phyloP scores from a whole-genome alignment of 2,797 vertebrate species.

The Anguilla obscura region DNA sequence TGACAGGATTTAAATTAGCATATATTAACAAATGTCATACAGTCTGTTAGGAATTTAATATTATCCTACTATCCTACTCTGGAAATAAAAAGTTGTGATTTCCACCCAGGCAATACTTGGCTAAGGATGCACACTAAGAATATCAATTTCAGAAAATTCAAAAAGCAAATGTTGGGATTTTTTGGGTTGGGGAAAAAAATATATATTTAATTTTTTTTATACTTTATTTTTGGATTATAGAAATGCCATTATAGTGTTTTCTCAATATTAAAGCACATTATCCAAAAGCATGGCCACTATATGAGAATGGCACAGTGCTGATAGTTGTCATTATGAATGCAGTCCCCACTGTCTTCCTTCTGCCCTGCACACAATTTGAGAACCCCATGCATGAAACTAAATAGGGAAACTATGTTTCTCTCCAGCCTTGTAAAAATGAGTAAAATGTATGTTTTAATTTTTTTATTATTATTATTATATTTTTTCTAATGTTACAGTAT shows the following conservation, averaged over 20 bases:
- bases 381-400: background rate
- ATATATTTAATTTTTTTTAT: no score
- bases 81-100: background rate
- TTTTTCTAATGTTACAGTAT: background rate
- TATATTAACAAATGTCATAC: background rate
- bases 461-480: background rate
- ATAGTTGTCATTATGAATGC: background rate
- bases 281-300: background rate
- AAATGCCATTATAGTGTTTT: background rate
- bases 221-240: background rate
- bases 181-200: background rate
- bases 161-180: background rate
- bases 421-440: background rate
- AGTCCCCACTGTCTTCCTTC: background rate
- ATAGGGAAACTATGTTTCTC: background rate
- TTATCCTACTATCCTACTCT: background rate
- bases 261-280: background rate
- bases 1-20: background rate
- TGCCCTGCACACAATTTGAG: background rate
- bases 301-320: background rate
- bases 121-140: background rate
- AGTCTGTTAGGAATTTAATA: background rate
- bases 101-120: background rate
- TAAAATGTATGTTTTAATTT: background rate
- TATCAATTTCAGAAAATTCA: background rate